Evolutionary conservation across 2,113 vertebrate genomes (phyloP).

Genomic region (Trachemys scripta): DNA sequence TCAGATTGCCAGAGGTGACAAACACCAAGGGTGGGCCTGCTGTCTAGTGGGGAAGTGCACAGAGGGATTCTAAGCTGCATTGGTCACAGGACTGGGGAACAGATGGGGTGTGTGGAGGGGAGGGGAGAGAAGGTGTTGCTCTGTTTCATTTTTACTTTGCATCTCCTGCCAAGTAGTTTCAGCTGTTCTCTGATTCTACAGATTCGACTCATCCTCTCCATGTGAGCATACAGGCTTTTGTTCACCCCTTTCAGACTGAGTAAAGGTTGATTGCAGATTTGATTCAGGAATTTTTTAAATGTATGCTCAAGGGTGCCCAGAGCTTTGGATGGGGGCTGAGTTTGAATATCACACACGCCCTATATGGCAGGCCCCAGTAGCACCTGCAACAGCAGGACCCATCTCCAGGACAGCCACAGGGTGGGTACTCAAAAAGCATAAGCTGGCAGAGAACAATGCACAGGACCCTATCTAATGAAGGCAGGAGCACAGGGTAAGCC

Average conservation of each 20-base stretch:
- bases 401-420: neutral
- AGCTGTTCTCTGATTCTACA: conserved; percentile 84
- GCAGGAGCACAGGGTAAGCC: neutral
- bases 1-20: neutral
- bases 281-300: conserved; percentile 79
- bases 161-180: conserved; percentile 82
- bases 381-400: neutral
- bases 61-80: neutral
- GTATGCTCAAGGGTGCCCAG: neutral
- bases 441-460: neutral
- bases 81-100: neutral
- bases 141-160: neutral
- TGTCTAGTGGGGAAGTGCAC: neutral
- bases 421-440: neutral
- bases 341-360: neutral
- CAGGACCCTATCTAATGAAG: neutral
- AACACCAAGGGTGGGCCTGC: neutral
- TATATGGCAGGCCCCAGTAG: neutral
- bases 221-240: conserved; percentile 84
- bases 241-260: conserved; percentile 91
- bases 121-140: neutral
- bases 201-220: conserved; percentile 84
- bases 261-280: conserved; percentile 88
- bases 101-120: neutral
- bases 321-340: neutral